Percentiles rank a stretch among this genome's conserved stretches.
Evolutionary conservation across 2,113 vertebrate species (phyloP).

Genomic region (Myiagra hebetior): DNA sequence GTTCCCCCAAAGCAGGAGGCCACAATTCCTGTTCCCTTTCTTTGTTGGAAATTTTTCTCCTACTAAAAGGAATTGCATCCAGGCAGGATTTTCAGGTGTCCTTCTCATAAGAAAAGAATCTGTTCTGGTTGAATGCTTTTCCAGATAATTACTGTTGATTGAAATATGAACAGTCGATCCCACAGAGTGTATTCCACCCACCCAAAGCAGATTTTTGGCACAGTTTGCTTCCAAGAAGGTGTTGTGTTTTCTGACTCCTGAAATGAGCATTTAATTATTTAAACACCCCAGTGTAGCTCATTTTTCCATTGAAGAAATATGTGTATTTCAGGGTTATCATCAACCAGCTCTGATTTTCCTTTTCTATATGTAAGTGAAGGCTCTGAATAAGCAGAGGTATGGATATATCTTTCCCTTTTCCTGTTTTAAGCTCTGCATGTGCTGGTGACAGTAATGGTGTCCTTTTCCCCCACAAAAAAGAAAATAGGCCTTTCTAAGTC

Average conservation of each 20-base stretch:
- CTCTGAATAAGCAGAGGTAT: neutral
- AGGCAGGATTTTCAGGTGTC: neutral
- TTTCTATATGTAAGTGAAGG: neutral
- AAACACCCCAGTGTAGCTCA: neutral
- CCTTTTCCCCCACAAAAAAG: neutral
- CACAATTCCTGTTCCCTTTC: neutral
- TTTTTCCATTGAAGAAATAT: neutral
- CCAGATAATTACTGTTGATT: neutral
- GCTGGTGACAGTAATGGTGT: neutral
- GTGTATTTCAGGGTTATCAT: neutral
- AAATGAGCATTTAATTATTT: neutral
- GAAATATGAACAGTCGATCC: neutral
- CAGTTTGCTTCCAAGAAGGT: neutral
- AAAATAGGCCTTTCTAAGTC: neutral
- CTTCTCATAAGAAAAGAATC: neutral
- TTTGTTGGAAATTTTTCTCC: neutral
- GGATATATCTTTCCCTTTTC: neutral
- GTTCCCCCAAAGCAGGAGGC: neutral
- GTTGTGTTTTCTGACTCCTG: neutral
- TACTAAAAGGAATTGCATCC: neutral
- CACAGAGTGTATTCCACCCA: neutral
- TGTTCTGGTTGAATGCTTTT: neutral
- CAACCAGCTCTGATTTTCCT: neutral
- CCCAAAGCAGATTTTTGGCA: slow-evolving; percentile 10
- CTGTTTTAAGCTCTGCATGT: neutral